Evolutionary conservation across 2,888 invertebrate genomes (phyloP).

Genomic region (Ypsolopha sequella): DNA sequence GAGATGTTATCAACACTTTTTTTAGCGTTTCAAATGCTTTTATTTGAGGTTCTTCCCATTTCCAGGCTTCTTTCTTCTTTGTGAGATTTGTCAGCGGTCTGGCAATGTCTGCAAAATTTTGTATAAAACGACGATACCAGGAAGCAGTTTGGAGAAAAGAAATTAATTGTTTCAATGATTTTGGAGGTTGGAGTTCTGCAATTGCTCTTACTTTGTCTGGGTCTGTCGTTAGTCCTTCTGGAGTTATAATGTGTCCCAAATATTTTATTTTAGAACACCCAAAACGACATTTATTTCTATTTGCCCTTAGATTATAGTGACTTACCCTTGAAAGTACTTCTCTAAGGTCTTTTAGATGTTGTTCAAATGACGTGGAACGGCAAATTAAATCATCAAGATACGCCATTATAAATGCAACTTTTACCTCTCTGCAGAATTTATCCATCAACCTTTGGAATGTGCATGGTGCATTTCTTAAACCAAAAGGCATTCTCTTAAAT

Average conservation of each 20-base stretch:
- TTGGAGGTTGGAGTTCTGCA: conserved; percentile 12
- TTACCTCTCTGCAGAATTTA: conserved; percentile 12
- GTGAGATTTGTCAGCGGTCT: conserved; percentile 16
- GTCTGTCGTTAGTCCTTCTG: conserved; percentile 17
- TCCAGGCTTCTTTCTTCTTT: conserved; percentile 15
- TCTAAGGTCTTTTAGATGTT: conserved; percentile 19
- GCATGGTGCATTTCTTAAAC: conserved; percentile 13
- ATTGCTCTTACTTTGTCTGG: conserved; percentile 21
- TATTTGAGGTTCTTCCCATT: conserved; percentile 9
- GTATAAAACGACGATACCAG: conserved; percentile 22
- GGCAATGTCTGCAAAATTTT: conserved; percentile 14
- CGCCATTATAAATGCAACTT: conserved; percentile 10
- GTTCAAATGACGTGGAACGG: conserved; percentile 15
- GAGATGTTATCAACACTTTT: conserved; percentile 10
- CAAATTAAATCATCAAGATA: conserved; percentile 24
- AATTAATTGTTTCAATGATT: conserved; percentile 16
- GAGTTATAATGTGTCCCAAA: conserved; percentile 21
- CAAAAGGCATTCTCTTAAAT: conserved; percentile 17
- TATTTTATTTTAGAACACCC: conserved; percentile 18
- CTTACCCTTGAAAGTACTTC: conserved; percentile 15
- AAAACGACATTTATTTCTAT: conserved; percentile 19
- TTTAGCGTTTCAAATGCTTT: conserved; percentile 12
- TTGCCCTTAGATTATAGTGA: conserved; percentile 15
- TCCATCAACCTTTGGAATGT: conserved; percentile 20
- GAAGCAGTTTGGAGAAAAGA: conserved; percentile 22